These are phyloP conservation scores for Sinocyclocheilus grahami DNA, from an alignment of 2,113 vertebrate genomes.

Conservation along the genomic window DNA sequence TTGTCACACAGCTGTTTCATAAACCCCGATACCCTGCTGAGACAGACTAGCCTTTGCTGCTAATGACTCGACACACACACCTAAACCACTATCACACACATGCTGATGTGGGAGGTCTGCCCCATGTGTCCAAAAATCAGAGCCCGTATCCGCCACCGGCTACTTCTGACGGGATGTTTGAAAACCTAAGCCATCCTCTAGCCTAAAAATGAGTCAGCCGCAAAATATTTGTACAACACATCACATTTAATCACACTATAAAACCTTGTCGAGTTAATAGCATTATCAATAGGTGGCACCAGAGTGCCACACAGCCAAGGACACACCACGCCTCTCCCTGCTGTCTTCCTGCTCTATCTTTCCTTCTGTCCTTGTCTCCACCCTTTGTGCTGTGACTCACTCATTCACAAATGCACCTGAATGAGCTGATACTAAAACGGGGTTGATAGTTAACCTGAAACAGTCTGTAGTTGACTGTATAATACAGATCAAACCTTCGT, in stretches of 20 bases:
- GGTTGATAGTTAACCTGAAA: not conserved
- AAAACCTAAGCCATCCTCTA: not conserved
- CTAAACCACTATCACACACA: slow-evolving; percentile 6
- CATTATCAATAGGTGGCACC: not conserved
- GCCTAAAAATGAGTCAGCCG: not conserved
- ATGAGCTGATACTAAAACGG: not conserved
- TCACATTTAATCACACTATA: not conserved
- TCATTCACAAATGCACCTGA: not conserved
- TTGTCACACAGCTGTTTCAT: slow-evolving; percentile 45
- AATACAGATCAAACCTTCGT: not conserved
- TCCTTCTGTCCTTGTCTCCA: not conserved
- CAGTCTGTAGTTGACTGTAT: not conserved
- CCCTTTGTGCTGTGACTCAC: not conserved
- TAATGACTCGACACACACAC: slow-evolving; percentile 29
- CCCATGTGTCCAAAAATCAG: slow-evolving; percentile 28
- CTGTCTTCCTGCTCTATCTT: not conserved
- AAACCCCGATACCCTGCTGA: slow-evolving; percentile 27
- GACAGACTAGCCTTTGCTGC: slow-evolving; percentile 3
- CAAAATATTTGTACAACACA: not conserved
- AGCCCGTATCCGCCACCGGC: not conserved
- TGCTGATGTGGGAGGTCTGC: not conserved
- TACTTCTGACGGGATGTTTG: not conserved
- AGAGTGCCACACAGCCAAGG: not conserved
- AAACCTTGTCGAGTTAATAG: not conserved
- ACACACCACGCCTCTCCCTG: not conserved